phyloP scores from a whole-genome alignment of 1,140 invertebrate genomes.

The Thereuonema tuberculata region DNA sequence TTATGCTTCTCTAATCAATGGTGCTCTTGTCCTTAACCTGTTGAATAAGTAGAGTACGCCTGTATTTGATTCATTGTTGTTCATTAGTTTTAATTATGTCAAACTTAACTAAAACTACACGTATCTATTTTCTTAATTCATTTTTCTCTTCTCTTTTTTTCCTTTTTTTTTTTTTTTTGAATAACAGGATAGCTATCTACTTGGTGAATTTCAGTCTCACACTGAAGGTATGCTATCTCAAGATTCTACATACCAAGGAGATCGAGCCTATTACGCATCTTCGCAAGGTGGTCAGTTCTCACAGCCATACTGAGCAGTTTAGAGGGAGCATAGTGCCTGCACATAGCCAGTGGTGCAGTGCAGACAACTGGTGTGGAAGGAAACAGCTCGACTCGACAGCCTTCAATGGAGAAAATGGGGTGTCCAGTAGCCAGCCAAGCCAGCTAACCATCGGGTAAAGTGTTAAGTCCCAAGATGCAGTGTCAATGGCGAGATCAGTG shows the following conservation, averaged over 20 bases:
- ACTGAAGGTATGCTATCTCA: constrained; percentile 88
- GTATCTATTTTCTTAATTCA: no score
- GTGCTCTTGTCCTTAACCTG: no score
- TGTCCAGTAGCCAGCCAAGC: background rate
- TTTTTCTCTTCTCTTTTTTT: no score
- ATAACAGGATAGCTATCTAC: constrained; percentile 64
- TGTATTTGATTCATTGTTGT: no score
- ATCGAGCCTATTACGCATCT: constrained; percentile 45
- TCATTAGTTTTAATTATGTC: no score
- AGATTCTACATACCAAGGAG: constrained; percentile 82
- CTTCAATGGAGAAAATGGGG: background rate
- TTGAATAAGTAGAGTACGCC: no score
- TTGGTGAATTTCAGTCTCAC: constrained; percentile 80
- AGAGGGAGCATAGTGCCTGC: background rate
- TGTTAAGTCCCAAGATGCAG: no score
- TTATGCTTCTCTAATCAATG: no score
- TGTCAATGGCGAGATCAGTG: no score
- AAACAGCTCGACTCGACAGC: constrained; percentile 1
- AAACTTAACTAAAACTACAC: no score
- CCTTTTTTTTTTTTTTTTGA: no score
- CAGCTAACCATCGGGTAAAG: no score
- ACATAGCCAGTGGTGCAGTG: background rate
- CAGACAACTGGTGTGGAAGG: background rate
- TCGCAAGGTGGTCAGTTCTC: constrained; percentile 44
- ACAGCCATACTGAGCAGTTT: constrained; percentile 28